Percentiles rank a stretch among this genome's conserved stretches.
These are phyloP conservation scores for Rhinogobius similis DNA, from an alignment of 2,113 vertebrate species.

Conservation along the genomic window DNA sequence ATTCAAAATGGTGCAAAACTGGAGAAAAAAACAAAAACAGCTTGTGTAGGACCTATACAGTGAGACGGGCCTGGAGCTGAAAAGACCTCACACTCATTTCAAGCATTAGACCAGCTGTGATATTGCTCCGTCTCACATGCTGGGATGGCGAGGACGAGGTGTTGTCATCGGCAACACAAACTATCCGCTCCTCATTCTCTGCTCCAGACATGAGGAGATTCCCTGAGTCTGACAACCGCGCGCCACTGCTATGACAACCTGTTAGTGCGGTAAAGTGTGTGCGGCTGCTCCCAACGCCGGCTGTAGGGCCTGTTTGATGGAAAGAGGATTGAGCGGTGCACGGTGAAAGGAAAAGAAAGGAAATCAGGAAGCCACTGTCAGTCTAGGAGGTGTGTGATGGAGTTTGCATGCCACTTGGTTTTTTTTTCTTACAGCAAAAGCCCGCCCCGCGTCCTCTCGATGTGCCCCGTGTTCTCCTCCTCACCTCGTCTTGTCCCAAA, in stretches of 20 bases:
- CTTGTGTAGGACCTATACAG: not conserved
- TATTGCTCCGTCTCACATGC: conserved; percentile 49
- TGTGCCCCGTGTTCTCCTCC: conserved; percentile 39
- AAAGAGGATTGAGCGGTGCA: conserved; percentile 68
- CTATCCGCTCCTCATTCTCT: conserved; percentile 45
- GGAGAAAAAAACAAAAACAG: too few species aligned
- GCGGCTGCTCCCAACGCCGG: conserved; percentile 11
- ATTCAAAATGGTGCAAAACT: too few species aligned
- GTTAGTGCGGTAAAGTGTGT: conserved; percentile 51
- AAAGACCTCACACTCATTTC: conserved; percentile 42
- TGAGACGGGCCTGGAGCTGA: not conserved
- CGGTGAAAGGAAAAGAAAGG: conserved; percentile 42
- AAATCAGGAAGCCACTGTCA: conserved; percentile 42
- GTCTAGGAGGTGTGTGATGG: conserved; percentile 66
- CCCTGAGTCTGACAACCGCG: conserved; percentile 64
- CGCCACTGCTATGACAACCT: conserved; percentile 66
- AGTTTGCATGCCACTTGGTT: conserved; percentile 55
- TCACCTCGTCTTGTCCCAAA: conserved; percentile 72
- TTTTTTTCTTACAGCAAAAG: conserved; percentile 69
- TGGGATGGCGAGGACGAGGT: conserved; percentile 50
- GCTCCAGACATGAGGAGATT: conserved; percentile 58
- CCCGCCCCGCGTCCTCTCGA: conserved; percentile 43
- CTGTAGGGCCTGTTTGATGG: conserved; percentile 59
- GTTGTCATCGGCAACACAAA: conserved; percentile 65
- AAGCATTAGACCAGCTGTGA: conserved; percentile 39